phyloP scores from a whole-genome alignment of 2,113 vertebrate genomes.

The Hassar affinis region DNA sequence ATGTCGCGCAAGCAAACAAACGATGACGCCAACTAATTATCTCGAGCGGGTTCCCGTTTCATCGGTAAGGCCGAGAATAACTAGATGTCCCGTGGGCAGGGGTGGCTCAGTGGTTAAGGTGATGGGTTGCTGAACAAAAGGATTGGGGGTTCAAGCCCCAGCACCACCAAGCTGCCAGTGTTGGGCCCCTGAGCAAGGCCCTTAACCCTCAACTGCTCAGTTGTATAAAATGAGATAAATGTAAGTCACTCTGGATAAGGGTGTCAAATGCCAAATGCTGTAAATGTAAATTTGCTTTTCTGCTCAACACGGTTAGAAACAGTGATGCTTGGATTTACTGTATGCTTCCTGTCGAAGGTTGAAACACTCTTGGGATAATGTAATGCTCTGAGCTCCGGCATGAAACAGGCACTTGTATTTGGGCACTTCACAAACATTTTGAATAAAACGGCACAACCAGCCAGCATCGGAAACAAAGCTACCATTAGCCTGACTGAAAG shows the following conservation, averaged over 20 bases:
- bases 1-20: neutral
- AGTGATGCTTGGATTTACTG: neutral
- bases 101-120: neutral
- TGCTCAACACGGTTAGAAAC: neutral
- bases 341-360: neutral
- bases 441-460: too few relatives aligned
- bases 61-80: neutral
- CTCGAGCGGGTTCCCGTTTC: neutral
- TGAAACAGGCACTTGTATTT: too few relatives aligned
- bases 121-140: too few relatives aligned
- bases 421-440: too few relatives aligned
- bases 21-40: neutral
- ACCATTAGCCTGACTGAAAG: too few relatives aligned
- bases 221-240: neutral
- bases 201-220: too few relatives aligned
- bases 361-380: neutral
- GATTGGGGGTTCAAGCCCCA: neutral
- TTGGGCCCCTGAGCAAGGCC: too few relatives aligned
- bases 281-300: neutral
- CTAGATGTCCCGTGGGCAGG: neutral
- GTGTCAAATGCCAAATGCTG: too few relatives aligned
- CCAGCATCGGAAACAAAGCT: too few relatives aligned
- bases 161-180: too few relatives aligned
- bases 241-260: neutral
- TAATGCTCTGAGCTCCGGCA: too few relatives aligned